phyloP scores from a whole-genome alignment of 2,797 vertebrate species.

The Gymnodraco acuticeps region DNA sequence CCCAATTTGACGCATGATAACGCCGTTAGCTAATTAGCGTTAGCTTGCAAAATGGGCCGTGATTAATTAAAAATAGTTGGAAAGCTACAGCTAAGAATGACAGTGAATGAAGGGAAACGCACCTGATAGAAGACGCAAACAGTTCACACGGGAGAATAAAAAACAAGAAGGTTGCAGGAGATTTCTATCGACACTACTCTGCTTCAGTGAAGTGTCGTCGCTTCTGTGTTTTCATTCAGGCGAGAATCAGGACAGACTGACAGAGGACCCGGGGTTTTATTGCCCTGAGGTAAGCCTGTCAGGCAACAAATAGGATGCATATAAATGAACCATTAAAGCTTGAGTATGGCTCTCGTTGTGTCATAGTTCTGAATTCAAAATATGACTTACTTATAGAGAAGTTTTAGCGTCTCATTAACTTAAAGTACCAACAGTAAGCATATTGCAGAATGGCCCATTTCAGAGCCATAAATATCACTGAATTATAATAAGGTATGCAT shows the following conservation, averaged over 20 bases:
- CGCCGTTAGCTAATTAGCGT: constrained; percentile 29
- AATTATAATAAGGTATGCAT: too few relatives aligned
- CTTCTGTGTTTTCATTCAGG: constrained; percentile 76
- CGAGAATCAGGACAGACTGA: constrained; percentile 52
- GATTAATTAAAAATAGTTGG: not conserved
- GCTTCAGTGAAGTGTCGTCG: constrained; percentile 45
- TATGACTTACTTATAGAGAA: too few relatives aligned
- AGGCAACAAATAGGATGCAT: constrained; percentile 6
- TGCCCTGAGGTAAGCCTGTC: not conserved
- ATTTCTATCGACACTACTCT: constrained; percentile 7
- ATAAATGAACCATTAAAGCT: not conserved
- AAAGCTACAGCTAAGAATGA: not conserved
- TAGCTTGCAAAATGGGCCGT: constrained; percentile 8
- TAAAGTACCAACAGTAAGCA: too few relatives aligned
- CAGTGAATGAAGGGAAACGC: not conserved
- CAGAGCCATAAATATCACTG: too few relatives aligned
- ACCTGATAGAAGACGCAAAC: constrained; percentile 52
- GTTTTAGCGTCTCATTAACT: too few relatives aligned
- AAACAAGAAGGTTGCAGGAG: not conserved
- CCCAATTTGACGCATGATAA: constrained; percentile 72
- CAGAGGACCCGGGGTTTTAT: accelerated
- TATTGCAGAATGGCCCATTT: too few relatives aligned
- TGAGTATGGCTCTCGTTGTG: not conserved
- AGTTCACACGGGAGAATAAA: not conserved
- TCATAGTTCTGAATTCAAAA: too few relatives aligned